Percentiles rank a stretch among this genome's conserved stretches.
Evolutionary conservation across 2,113 vertebrate genomes (phyloP).

Genomic region (Taxidea taxus): DNA sequence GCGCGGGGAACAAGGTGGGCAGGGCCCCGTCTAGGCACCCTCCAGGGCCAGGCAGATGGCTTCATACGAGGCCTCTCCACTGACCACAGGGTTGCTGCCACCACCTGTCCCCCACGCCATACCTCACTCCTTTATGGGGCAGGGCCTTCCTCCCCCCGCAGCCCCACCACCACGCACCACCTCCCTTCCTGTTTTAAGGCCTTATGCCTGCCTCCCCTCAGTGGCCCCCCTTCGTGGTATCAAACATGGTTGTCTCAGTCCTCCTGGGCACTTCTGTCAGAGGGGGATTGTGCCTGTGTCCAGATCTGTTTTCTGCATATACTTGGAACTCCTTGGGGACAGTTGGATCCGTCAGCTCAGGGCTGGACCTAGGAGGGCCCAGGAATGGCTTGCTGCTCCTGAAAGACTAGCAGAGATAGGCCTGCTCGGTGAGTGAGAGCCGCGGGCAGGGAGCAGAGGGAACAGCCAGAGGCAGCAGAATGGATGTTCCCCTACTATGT

Average conservation of each 20-base stretch:
- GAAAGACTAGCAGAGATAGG: not conserved
- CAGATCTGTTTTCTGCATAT: not conserved
- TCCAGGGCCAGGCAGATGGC: not conserved
- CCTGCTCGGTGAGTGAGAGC: not conserved
- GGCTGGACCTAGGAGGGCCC: not conserved
- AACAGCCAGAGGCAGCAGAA: not conserved
- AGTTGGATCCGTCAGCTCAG: not conserved
- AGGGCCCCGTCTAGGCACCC: rapidly evolving
- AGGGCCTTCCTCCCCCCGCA: not conserved
- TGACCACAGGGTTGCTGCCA: not conserved
- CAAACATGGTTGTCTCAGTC: rapidly evolving
- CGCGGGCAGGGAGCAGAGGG: not conserved
- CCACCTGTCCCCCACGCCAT: rapidly evolving
- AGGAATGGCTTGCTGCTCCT: not conserved
- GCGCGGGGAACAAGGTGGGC: rapidly evolving
- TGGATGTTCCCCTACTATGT: rapidly evolving
- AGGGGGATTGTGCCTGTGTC: not conserved
- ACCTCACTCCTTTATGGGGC: not conserved
- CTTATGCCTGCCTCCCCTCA: not conserved
- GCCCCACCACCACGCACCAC: rapidly evolving
- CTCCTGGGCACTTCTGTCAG: not conserved
- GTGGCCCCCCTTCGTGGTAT: not conserved
- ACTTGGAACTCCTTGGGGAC: not conserved
- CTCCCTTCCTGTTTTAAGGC: not conserved
- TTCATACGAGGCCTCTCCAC: not conserved